phyloP scores from a whole-genome alignment of 2,888 invertebrate genomes.

The Choristoneura rosaceana region DNA sequence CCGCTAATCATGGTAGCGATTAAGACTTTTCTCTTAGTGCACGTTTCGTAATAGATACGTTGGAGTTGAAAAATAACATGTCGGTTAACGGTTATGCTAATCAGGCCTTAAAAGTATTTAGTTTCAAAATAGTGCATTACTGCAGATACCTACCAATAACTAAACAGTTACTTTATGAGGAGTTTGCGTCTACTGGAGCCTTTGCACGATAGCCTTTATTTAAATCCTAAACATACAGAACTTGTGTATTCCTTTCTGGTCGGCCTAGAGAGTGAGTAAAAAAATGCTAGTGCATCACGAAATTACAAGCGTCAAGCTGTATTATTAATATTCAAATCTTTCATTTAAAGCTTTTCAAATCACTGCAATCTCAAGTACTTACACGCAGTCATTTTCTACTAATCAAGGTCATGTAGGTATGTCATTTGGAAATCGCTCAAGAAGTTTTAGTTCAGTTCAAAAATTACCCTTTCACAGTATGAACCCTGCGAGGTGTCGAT shows the following conservation, averaged over 20 bases:
- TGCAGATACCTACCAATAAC: not conserved
- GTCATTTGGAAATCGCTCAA: not conserved
- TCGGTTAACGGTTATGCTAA: conserved; percentile 40
- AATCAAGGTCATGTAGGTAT: not conserved
- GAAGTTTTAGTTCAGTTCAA: not conserved
- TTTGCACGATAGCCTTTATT: too few relatives aligned
- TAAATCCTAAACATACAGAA: not conserved
- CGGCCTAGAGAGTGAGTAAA: not conserved
- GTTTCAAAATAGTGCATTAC: not conserved
- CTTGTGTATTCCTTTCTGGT: not conserved
- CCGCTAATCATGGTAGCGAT: conserved; percentile 25
- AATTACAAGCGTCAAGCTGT: too few relatives aligned
- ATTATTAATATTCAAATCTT: too few relatives aligned
- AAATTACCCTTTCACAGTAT: conserved; percentile 9
- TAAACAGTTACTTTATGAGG: not conserved
- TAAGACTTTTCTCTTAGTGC: conserved; percentile 13
- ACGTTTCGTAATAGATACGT: conserved; percentile 30
- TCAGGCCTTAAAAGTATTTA: conserved; percentile 12
- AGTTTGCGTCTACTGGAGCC: not conserved
- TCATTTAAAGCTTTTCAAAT: too few relatives aligned
- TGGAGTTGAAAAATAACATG: conserved; percentile 25
- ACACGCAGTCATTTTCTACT: too few relatives aligned
- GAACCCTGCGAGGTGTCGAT: conserved; percentile 45
- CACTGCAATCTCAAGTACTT: too few relatives aligned
- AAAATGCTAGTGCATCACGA: too few relatives aligned